These are phyloP conservation scores for Clivina fossor DNA, from an alignment of 2,888 invertebrate species.

Conservation along the genomic window DNA sequence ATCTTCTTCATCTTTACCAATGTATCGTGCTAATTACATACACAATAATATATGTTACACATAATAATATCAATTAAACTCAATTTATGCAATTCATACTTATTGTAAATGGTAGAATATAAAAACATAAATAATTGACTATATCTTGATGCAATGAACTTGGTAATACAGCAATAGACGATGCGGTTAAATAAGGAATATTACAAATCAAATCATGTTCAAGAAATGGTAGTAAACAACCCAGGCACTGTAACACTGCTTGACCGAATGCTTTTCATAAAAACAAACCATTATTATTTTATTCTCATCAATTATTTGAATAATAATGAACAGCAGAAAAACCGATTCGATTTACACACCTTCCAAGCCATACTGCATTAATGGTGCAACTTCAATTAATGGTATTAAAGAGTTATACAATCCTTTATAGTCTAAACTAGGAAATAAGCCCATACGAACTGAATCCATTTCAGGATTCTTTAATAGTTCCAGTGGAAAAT, in stretches of 20 bases:
- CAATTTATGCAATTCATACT: constrained; percentile 61
- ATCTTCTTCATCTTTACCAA: constrained; percentile 73
- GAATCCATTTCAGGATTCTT: constrained; percentile 84
- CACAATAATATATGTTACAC: constrained; percentile 17
- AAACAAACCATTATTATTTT: too few relatives aligned
- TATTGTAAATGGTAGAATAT: constrained; percentile 94
- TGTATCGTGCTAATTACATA: constrained; percentile 66
- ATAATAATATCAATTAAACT: background rate
- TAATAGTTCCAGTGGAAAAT: constrained; percentile 88
- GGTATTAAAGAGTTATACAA: constrained; percentile 89
- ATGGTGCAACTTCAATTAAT: constrained; percentile 90
- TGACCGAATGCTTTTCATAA: constrained; percentile 96
- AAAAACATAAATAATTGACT: constrained; percentile 91
- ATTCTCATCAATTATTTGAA: too few relatives aligned
- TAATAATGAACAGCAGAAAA: background rate
- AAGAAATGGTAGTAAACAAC: constrained; percentile 92
- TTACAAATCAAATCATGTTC: constrained; percentile 96
- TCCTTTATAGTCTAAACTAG: constrained; percentile 95
- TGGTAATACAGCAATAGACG: constrained; percentile 91
- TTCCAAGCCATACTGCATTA: constrained; percentile 84
- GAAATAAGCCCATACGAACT: constrained; percentile 87
- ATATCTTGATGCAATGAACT: constrained; percentile 90
- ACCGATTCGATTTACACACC: constrained; percentile 60
- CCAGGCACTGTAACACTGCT: constrained; percentile 89
- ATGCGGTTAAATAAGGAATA: constrained; percentile 91